Conservation (phyloP, 2,888 invertebrate genomes). For the Lordiphosa andalusiaca region DNA sequence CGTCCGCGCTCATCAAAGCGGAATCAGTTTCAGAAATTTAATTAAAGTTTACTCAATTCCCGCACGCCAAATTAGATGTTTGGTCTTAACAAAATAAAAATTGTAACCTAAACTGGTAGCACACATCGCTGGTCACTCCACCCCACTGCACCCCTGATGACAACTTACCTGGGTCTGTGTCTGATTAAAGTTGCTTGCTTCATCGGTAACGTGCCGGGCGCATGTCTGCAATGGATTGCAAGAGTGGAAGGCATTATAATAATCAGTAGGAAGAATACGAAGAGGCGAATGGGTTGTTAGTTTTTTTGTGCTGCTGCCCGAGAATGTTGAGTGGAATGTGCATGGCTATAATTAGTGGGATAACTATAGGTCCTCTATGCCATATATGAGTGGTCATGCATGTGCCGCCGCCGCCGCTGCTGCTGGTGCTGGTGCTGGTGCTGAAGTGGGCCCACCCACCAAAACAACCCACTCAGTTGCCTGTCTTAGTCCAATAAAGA, state of each 20-base stretch:
- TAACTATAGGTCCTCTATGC: slow-evolving; percentile 44
- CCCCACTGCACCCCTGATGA: slow-evolving; percentile 35
- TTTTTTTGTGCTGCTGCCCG: slow-evolving; percentile 24
- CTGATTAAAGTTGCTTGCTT: slow-evolving; percentile 67
- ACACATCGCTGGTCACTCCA: slow-evolving; percentile 22
- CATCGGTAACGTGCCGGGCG: slow-evolving; percentile 69
- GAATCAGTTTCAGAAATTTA: slow-evolving; percentile 60
- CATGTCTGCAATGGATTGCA: slow-evolving; percentile 55
- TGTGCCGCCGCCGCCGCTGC: slow-evolving; percentile 7
- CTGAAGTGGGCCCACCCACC: slow-evolving; percentile 24
- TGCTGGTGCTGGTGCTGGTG: slow-evolving; percentile 14
- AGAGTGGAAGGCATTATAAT: slow-evolving; percentile 26
- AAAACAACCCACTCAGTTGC: slow-evolving; percentile 27
- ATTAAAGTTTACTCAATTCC: slow-evolving; percentile 61
- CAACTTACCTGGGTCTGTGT: slow-evolving; percentile 69
- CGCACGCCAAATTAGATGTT: slow-evolving; percentile 55
- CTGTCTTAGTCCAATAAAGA: slow-evolving; percentile 31
- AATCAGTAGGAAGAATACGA: slow-evolving; percentile 26
- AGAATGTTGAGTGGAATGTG: slow-evolving; percentile 51
- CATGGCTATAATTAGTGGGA: slow-evolving; percentile 57
- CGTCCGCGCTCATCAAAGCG: slow-evolving; percentile 57
- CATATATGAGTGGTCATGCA: slow-evolving; percentile 42
- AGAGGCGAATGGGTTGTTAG: slow-evolving; percentile 40
- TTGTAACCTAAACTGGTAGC: slow-evolving; percentile 44
- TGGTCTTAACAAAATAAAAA: slow-evolving; percentile 32